Evolutionary conservation across 2,888 invertebrate genomes (phyloP), one percentile per base, ranked within the genome.

Genomic region (Gandaritis pyraliata): DNA sequence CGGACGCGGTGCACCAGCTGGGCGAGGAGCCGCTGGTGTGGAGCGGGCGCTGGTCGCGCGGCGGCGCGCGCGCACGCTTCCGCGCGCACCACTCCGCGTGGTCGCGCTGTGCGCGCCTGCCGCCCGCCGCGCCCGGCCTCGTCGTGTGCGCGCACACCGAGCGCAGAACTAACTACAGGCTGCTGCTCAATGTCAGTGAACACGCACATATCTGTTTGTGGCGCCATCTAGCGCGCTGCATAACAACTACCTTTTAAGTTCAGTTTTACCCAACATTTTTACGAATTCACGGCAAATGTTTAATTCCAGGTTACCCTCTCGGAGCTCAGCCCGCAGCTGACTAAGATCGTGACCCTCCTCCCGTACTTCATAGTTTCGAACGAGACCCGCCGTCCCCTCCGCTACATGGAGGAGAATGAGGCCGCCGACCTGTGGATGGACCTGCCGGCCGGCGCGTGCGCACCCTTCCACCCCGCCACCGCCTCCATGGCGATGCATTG

Each of bases 331-430:
- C 95, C 96, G 0, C 94, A 95, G 69, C 92, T 96, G 59, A 97
- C 96, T 0, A 96, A 96, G 80, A 95, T 97, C 55, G 94, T 97
- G 38, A 96, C 96, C 0, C 93, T 97, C 8, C 90, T 96, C 46
- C 97, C 97, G 0, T 96, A 96, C 86, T 97, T 97, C 86, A 90
- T 96, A 60, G 95, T 97, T 0, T 93, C 93, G 71, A 97, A 97
- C 84, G 94, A 94, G 72, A 95, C 95, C 0, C 93, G 93, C 67
- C 94, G 87, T 2, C 85, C 88, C 62, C 72, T 93, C 8, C 86
- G 96, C 57, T 97, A 95, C 87, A 97, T 97, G 97, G 97, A 97
- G 78, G 95, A 96, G 81, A 96, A 97, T 76, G 96, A 97, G 78
- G 94, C 95, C 45, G 96, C 96, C 0, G 97, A 97, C 84, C 88